Percentiles rank a stretch among this genome's conserved stretches.
Conservation (phyloP, 2,888 invertebrate genomes). For the Hypena proboscidalis region DNA sequence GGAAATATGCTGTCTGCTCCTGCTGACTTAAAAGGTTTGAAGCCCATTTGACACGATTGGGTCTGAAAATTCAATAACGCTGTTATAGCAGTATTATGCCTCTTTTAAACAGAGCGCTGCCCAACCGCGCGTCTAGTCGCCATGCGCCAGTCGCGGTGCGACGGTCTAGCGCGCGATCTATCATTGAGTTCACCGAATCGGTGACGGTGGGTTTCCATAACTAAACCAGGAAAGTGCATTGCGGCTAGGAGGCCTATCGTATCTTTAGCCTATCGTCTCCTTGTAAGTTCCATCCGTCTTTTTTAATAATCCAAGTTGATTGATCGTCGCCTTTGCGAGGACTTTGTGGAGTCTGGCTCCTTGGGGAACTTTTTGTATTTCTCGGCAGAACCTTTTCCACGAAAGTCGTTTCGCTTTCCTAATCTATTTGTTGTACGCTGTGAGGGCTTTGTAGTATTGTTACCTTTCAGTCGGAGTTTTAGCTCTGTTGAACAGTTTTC, state of each 20-base stretch:
- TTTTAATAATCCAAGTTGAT: neutral
- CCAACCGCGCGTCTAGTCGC: no score
- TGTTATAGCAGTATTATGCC: neutral
- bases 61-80: neutral
- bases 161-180: no score
- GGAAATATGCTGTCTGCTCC: neutral
- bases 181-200: no score
- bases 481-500: neutral
- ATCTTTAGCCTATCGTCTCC: no score
- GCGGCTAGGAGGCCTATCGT: no score
- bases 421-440: neutral
- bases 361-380: neutral
- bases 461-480: neutral
- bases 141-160: no score
- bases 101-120: neutral
- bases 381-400: neutral
- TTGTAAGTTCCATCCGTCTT: neutral
- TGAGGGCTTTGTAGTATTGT: neutral
- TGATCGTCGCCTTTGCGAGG: neutral
- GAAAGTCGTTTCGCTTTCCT: neutral
- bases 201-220: neutral
- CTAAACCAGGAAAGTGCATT: neutral
- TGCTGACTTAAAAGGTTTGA: neutral
- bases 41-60: neutral
- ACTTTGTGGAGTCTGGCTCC: neutral